phyloP scores from a whole-genome alignment of 2,797 vertebrate species.

The Taeniopygia guttata region DNA sequence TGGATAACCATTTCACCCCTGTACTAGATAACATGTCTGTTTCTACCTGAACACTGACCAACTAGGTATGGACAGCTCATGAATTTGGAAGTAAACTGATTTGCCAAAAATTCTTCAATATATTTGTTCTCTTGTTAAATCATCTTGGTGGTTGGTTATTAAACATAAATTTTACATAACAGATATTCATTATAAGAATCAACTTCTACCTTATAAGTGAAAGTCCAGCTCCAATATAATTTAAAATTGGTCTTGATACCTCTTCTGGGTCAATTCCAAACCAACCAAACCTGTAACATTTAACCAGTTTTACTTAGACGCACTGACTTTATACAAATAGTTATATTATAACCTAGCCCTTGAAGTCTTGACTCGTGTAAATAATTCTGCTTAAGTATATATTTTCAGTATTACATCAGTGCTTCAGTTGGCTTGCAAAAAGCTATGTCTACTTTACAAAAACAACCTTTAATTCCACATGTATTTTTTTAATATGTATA shows the following conservation, averaged over 20 bases:
- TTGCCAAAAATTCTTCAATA: not conserved
- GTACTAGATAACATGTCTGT: not conserved
- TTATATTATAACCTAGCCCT: not conserved
- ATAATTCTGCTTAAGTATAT: not conserved
- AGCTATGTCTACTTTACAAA: not conserved
- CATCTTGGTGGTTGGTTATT: not conserved
- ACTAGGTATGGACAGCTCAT: not conserved
- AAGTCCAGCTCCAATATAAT: slow-evolving; percentile 86
- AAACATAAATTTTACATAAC: not conserved
- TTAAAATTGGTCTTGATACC: slow-evolving; percentile 82
- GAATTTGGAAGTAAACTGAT: not conserved
- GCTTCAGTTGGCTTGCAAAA: not conserved
- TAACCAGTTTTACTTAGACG: not conserved
- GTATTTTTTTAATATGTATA: not conserved
- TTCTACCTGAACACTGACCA: not conserved
- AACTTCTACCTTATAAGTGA: slow-evolving; percentile 85
- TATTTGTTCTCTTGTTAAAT: not conserved
- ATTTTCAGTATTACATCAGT: not conserved
- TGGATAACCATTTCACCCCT: not conserved
- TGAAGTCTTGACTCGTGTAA: not conserved
- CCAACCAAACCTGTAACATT: slow-evolving; percentile 86
- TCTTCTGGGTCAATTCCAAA: slow-evolving; percentile 86
- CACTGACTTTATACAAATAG: not conserved
- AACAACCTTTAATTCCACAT: not conserved
- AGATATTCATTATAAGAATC: not conserved